These are phyloP conservation scores for Lepus americanus DNA, from an alignment of 2,113 vertebrate genomes.

Conservation along the genomic window DNA sequence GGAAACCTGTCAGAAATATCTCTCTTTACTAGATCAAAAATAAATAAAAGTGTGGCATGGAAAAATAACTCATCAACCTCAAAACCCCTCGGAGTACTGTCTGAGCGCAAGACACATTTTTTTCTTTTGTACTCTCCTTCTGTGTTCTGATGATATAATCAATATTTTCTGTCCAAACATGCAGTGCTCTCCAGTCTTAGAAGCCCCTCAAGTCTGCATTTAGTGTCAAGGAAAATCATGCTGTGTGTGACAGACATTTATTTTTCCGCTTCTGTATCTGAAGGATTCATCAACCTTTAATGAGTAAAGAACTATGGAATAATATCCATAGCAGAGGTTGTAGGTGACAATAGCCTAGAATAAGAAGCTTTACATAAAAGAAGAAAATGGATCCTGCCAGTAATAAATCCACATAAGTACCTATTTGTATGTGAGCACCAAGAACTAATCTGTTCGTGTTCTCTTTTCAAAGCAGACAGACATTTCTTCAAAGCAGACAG, in stretches of 20 bases:
- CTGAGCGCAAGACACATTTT: conserved; percentile 45
- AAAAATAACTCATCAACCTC: conserved; percentile 55
- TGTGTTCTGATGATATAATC: conserved; percentile 69
- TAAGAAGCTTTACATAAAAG: conserved; percentile 61
- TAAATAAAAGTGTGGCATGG: conserved; percentile 16
- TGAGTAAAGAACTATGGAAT: conserved; percentile 71
- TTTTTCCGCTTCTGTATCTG: conserved; percentile 71
- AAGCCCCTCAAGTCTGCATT: conserved; percentile 74
- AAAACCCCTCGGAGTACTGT: not conserved
- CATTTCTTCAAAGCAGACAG: conserved; percentile 35
- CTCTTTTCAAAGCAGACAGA: conserved; percentile 45
- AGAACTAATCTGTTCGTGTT: not conserved
- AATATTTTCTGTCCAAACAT: conserved; percentile 66
- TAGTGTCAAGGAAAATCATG: conserved; percentile 75
- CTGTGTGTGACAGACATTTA: conserved; percentile 63
- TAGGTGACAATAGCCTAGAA: conserved; percentile 45
- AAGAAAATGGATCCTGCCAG: conserved; percentile 52
- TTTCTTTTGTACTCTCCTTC: conserved; percentile 50
- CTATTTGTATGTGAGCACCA: conserved; percentile 49
- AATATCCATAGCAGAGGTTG: conserved; percentile 31
- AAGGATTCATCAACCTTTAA: conserved; percentile 80
- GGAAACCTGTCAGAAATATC: conserved; percentile 52
- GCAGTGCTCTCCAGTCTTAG: conserved; percentile 65
- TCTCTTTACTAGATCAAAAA: conserved; percentile 68
- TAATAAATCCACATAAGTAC: conserved; percentile 68